phyloP scores from a whole-genome alignment of 2,797 vertebrate species.

The Takifugu ocellatus region DNA sequence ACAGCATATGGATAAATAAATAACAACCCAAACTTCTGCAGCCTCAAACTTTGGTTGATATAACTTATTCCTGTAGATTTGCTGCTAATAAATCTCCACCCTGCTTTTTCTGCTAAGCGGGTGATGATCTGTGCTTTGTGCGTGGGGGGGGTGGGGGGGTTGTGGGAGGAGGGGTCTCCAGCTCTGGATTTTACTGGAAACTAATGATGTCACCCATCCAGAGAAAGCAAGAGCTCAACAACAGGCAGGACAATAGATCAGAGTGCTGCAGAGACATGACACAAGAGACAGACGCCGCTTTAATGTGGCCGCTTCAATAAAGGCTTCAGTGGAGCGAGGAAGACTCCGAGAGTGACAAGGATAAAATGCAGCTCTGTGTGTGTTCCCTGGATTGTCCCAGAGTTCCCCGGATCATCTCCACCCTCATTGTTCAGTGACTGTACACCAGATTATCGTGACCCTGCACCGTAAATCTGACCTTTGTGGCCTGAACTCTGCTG shows the following conservation, averaged over 20 bases:
- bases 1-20: no score
- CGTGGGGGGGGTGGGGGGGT: conserved; percentile 19
- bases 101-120: conserved; percentile 23
- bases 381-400: conserved; percentile 12
- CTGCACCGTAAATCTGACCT: conserved; percentile 31
- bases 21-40: no score
- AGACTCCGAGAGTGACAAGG: conserved; percentile 13
- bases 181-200: conserved; percentile 69
- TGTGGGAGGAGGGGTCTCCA: conserved; percentile 28
- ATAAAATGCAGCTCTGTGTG: conserved; percentile 33
- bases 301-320: conserved; percentile 51
- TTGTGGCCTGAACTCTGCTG: conserved; percentile 49
- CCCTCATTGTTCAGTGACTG: conserved; percentile 22
- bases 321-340: conserved; percentile 33
- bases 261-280: conserved; percentile 57
- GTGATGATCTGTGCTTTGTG: conserved; percentile 33
- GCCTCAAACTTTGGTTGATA: background rate
- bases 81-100: background rate
- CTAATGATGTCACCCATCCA: conserved; percentile 67
- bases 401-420: conserved; percentile 7
- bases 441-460: conserved; percentile 18
- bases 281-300: conserved; percentile 49
- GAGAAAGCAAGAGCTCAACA: conserved; percentile 43
- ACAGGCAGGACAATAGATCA: conserved; percentile 60
- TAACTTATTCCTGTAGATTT: background rate